Base-by-base conservation (phyloP, 2,888 invertebrate species). In the Melangyna quadrimaculata region DNA sequence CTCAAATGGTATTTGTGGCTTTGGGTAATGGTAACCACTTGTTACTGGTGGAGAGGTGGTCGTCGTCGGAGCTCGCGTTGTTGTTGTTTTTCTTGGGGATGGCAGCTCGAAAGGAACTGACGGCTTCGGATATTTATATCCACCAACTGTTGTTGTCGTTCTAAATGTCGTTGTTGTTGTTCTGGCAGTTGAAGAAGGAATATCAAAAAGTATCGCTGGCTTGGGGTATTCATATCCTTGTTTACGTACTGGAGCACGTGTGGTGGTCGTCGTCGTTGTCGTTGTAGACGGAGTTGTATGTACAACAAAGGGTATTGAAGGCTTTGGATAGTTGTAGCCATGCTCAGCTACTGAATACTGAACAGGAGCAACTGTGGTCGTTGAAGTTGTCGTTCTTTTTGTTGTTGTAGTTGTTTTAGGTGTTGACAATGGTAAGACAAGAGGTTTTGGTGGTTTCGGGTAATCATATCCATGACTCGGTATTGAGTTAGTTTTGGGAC, bases 1-100 rank as follows among this genome's bases (percentile, higher is more conserved):
- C 10, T 84, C 65, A 29, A 84, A 84, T 10, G 83, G 70, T 1
- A 84, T 67, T 12, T 40, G 10, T 27, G 83, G 83, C 17, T 73
- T 78, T 0, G 83, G 69, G 24, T 83, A 83, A 2, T 37, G 10
- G 32, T 82, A 82, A 1, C 82, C 82, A 45, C 14, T 19, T 19
- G 35, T 37, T 17, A 12, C 29, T 32, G 65, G 27, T 22, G 17
- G n/a, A 17, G 40, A 24, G 5, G 40, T 40, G 24, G 24, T 45
- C 1, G 24, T 45, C 1, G 8, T 32, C 14, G 70, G 65, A 14
- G 59, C 35, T 2, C 65, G 12, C 35, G 61, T 35, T n/a, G 57
- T 48, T 48, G 48, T n/a, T n/a, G 57, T 48, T 48, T 37, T n/a
- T 14, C 29, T 19, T 9, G 8, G 8, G 10, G 14, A 9, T 48